phyloP scores from a whole-genome alignment of 1,140 invertebrate genomes.

The Drosophila trapezifrons region DNA sequence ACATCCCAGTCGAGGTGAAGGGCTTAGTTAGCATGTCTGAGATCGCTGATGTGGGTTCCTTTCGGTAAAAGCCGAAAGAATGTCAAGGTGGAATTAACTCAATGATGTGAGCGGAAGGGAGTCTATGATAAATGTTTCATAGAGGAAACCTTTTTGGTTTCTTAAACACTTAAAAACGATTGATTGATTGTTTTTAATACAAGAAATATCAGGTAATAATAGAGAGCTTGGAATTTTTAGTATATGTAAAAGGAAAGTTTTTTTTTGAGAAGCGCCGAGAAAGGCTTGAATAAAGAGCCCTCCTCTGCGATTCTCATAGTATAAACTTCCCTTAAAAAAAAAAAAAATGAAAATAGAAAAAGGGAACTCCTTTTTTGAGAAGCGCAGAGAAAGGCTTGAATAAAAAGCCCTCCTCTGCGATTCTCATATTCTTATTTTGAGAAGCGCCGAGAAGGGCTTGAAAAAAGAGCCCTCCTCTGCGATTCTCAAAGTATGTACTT shows the following conservation, averaged over 20 bases:
- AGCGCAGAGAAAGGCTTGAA: not conserved
- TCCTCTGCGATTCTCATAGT: not conserved
- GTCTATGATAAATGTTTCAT: constrained; percentile 36
- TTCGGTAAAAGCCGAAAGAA: constrained; percentile 19
- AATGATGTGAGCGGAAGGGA: constrained; percentile 26
- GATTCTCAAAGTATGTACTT: no score
- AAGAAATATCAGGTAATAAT: not conserved
- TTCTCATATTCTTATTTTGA: no score
- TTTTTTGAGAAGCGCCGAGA: no score
- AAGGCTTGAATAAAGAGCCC: no score
- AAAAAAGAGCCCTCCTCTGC: not conserved
- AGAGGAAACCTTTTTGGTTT: not conserved
- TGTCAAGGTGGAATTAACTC: constrained; percentile 43
- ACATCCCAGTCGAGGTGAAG: constrained; percentile 33
- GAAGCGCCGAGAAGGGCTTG: no score
- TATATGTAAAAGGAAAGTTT: no score
- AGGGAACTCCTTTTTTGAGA: not conserved
- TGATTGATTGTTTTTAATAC: constrained; percentile 2
- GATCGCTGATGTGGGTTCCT: constrained; percentile 45
- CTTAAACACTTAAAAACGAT: not conserved
- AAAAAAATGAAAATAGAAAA: not conserved
- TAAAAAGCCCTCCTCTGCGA: not conserved
- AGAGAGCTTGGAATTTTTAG: not conserved
- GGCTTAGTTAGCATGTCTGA: constrained; percentile 53
- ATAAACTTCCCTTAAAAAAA: no score